Evolutionary conservation across 53 echinoderm and acorn worm genomes (phyloP), one percentile per base, ranked within the genome.

Genomic region (Luidia sarsii): DNA sequence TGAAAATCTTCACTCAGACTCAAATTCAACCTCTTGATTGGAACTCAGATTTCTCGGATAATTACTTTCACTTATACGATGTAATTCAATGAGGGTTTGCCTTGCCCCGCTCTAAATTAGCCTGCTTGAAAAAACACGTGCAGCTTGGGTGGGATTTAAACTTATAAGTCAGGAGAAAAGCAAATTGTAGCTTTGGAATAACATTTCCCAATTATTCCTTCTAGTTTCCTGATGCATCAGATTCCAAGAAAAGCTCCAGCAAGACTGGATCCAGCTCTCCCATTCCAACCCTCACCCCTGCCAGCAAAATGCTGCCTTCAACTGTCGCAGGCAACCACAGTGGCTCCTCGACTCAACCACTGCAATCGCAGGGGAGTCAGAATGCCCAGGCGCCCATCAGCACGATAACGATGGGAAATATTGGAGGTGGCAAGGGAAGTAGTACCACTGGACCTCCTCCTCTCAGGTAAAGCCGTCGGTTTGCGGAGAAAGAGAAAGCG

Each of bases 361-460:
- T 87, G 69, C 88, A 83, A 33, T 83, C 75, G 14, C 59, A 62
- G 32, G 49, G 49, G 36, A 66, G 72, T 67, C 57, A 61, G 38
- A 48, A 80, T 32, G 68, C 60, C 56, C 97, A 88, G 71, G 86
- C 93, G 22, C 91, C 93, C 62, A 91, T 97, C 54, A 97, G 91
- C 54, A 88, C 82, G 25, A 89, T 97, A 37, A 97, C 91, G 33
- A 91, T 97, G 91, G 97, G 97, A 41, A 89, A 50, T 27, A 90
- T 97, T 39, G 88, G 89, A 57, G 84, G 80, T 52, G 90, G 87
- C 49, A 87, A 85, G 65, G 65, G 87, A 38, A 77, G 33, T 38
- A 90, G 66, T 41, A 86, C 84, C 48, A 68, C 86, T 60, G 92
- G 92, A 13, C 95, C 95, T 7, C 87, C 95, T 15, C 87, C 80